Base-by-base conservation (phyloP, 2,797 vertebrate genomes). In the Xenopus petersii region DNA sequence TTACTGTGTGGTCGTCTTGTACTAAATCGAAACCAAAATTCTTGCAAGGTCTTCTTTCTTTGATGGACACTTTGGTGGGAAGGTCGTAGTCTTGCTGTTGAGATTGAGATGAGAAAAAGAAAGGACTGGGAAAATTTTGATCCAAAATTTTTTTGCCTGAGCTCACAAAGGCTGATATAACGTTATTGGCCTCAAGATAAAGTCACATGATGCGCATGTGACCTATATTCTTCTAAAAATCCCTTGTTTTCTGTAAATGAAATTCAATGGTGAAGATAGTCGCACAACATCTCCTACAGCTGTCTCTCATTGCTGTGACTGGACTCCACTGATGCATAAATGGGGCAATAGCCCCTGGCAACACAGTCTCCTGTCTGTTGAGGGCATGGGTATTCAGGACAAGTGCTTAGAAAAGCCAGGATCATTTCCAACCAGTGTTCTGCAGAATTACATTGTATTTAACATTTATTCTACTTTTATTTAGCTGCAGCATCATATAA, bases 161-260 rank as follows among this genome's bases (percentile, higher is more conserved):
- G 85, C 61, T 48, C 81, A 81, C 83, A 82, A 83, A 84, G 7
- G 87, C 85, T 84, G 83, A 70, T 75, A 81, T 56, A 85, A 70
- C 86, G 85, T 86, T 86, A 94, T 94, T 95, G 94, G 95, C 83
- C 89, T 83, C 82, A 82, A 82, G 82, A 86, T 62, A 80, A 75
- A 83, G 88, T 92, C 94, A 94, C 84, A 90, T 94, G 94, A 87
- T 83, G 87, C 80, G 76, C 92, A 93, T 56, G 83, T 94, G 93
- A 94, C 89, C 84, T 85, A 88, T 85, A 87, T 89, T 89, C 88
- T 87, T 83, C 70, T 85, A 81, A 86, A 60, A 85, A 92, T 90
- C 85, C 83, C 84, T 88, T 73, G 66, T 80, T 88, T 84, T 82
- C 56, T 83, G 85, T 83, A 82, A 84, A 83, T 80, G 87, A 83